Conservation (phyloP, 2,113 vertebrate species). For the Nipponia nippon region DNA sequence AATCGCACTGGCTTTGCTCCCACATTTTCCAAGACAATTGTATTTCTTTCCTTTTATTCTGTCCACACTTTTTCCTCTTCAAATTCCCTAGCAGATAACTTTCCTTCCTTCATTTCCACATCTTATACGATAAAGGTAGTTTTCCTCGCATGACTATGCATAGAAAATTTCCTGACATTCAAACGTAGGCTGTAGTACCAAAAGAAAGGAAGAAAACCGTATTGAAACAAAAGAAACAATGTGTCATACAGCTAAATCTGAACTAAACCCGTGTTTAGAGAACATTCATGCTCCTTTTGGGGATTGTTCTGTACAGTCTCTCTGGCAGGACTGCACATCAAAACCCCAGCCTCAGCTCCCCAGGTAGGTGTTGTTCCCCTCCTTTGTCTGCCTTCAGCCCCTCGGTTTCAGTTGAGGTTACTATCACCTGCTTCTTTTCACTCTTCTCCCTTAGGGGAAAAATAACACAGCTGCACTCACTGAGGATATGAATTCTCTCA, state of each 20-base stretch:
- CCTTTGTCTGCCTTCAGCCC: not conserved
- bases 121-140: not conserved
- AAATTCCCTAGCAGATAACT: not conserved
- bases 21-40: not conserved
- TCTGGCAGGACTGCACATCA: not conserved
- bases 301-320: not conserved
- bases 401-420: not conserved
- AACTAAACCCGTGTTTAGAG: not conserved
- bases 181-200: accelerated
- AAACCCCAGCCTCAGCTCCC: not conserved
- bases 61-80: not conserved
- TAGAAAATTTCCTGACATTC: not conserved
- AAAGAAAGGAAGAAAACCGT: not conserved
- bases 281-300: not conserved
- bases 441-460: not conserved
- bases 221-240: not conserved
- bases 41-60: not conserved
- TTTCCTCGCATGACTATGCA: accelerated
- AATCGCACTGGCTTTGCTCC: not conserved
- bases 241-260: not conserved
- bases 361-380: not conserved
- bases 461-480: not conserved
- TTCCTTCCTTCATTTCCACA: not conserved
- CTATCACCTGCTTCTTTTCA: not conserved
- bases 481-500: not conserved